These are phyloP conservation scores for Pristionchus mayeri DNA, from an alignment of 2,888 invertebrate genomes.

Conservation along the genomic window DNA sequence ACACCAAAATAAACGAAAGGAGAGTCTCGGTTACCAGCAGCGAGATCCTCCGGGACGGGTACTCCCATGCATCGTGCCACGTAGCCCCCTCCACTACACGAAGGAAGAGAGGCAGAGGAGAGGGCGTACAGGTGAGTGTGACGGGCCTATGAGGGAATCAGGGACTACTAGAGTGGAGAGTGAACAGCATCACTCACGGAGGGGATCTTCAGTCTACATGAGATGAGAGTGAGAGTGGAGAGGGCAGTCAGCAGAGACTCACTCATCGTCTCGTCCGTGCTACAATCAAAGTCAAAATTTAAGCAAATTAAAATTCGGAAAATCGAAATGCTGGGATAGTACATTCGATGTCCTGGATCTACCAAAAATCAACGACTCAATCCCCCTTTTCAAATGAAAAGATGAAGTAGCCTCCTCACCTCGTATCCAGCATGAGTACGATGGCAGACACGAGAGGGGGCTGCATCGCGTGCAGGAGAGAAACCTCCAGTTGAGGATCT, in stretches of 20 bases:
- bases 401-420: not conserved
- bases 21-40: not conserved
- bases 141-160: slow-evolving; percentile 80
- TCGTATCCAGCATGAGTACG: slow-evolving; percentile 51
- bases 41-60: slow-evolving; percentile 28
- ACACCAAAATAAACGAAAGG: not conserved
- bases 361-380: too few species aligned
- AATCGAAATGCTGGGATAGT: too few species aligned
- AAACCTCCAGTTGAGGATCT: slow-evolving; percentile 14
- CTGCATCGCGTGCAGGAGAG: slow-evolving; percentile 37
- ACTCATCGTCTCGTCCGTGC: slow-evolving; percentile 91
- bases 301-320: not conserved
- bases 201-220: slow-evolving; percentile 87
- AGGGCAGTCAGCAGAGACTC: slow-evolving; percentile 93
- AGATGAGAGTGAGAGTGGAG: slow-evolving; percentile 90
- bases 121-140: slow-evolving; percentile 95
- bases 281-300: slow-evolving; percentile 71
- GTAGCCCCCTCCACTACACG: slow-evolving; percentile 77
- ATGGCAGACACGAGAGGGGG: slow-evolving; percentile 44
- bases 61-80: slow-evolving; percentile 49
- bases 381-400: too few species aligned
- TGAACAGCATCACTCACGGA: not conserved
- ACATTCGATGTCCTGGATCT: too few species aligned
- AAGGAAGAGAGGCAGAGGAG: slow-evolving; percentile 96
- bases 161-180: not conserved